Conservation (phyloP, 2,888 invertebrate species). For the Sesia bembeciformis region DNA sequence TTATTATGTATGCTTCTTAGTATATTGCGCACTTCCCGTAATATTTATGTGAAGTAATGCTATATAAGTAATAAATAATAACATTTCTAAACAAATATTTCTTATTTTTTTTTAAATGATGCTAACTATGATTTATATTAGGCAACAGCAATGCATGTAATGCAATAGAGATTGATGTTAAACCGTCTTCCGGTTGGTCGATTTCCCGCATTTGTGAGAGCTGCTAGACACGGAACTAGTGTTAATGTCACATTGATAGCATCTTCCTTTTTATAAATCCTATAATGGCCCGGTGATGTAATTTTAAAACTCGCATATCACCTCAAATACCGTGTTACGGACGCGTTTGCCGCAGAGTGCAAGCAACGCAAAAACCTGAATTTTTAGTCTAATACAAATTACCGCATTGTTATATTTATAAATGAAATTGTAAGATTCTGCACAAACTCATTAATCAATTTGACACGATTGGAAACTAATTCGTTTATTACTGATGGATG, state of each 20-base stretch:
- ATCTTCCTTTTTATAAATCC: not conserved
- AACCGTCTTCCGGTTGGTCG: not conserved
- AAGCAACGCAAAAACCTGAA: not conserved
- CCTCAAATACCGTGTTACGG: not conserved
- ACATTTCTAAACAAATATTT: too few relatives aligned
- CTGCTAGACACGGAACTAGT: not conserved
- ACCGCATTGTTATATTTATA: not conserved
- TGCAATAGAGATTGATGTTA: not conserved
- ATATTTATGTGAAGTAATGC: too few relatives aligned
- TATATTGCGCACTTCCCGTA: too few relatives aligned
- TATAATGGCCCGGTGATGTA: not conserved
- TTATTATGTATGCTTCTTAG: too few relatives aligned
- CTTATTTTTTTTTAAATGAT: too few relatives aligned
- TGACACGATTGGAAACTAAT: not conserved
- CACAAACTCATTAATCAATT: not conserved
- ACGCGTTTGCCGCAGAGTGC: not conserved
- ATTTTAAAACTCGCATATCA: not conserved
- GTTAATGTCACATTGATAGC: not conserved
- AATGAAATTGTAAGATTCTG: not conserved
- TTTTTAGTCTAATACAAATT: not conserved
- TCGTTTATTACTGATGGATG: not conserved
- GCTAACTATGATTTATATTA: too few relatives aligned
- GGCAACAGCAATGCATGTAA: not conserved
- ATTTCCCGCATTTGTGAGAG: not conserved
- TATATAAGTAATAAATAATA: too few relatives aligned